phyloP scores from a whole-genome alignment of 92 coral and sea anemone species.

The Metridium senile region DNA sequence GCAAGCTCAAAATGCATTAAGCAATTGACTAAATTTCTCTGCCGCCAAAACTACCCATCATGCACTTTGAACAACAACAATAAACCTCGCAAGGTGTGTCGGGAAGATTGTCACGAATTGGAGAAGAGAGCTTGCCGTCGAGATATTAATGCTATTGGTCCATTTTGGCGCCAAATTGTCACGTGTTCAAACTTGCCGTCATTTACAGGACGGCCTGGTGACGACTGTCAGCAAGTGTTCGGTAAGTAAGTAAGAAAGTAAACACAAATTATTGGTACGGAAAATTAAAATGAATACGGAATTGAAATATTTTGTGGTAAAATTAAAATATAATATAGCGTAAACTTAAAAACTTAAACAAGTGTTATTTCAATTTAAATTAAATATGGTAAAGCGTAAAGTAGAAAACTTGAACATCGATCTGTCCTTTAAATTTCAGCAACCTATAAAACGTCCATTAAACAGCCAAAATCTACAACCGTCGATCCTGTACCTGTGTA shows the following conservation, averaged over 20 bases:
- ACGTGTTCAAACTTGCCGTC: constrained; percentile 30
- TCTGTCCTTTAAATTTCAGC: not conserved
- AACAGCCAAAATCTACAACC: not conserved
- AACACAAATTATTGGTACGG: too few relatives aligned
- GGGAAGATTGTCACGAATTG: constrained; percentile 40
- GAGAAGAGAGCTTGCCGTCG: constrained; percentile 31
- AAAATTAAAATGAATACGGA: too few relatives aligned
- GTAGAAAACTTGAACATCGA: too few relatives aligned
- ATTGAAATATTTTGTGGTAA: too few relatives aligned
- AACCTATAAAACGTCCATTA: not conserved
- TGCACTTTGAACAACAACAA: constrained; percentile 23
- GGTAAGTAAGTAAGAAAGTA: not conserved
- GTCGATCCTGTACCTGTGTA: not conserved
- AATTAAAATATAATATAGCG: too few relatives aligned
- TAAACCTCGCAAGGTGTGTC: constrained; percentile 35
- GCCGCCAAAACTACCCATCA: constrained; percentile 31
- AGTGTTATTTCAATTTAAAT: too few relatives aligned
- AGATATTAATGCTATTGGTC: constrained; percentile 21
- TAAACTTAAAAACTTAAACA: too few relatives aligned
- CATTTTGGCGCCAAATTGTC: constrained; percentile 15
- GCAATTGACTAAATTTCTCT: constrained; percentile 15
- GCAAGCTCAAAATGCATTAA: constrained; percentile 21
- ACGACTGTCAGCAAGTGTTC: constrained; percentile 23
- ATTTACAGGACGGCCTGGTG: not conserved
- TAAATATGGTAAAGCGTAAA: too few relatives aligned